These are phyloP conservation scores for Eurosta solidaginis DNA, from an alignment of 1,140 invertebrate genomes.

Conservation along the genomic window DNA sequence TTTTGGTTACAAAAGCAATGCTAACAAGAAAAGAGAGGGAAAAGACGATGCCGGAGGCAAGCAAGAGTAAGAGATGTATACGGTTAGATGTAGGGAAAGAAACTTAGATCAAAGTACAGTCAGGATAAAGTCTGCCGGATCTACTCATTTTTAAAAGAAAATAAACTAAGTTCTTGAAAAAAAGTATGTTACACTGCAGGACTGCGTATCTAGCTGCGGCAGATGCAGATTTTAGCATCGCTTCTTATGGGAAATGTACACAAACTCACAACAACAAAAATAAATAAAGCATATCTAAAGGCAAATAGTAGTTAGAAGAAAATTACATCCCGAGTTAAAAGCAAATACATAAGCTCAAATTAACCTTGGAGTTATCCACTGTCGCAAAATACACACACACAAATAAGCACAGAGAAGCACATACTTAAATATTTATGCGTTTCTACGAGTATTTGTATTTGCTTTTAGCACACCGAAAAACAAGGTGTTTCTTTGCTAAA, in stretches of 20 bases:
- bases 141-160: no score
- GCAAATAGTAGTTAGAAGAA: background rate
- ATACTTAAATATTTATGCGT: slow-evolving; percentile 17
- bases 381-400: background rate
- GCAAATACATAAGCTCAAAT: background rate
- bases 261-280: background rate
- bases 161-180: no score
- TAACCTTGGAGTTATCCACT: background rate
- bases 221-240: no score
- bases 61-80: no score
- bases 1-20: no score
- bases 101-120: no score
- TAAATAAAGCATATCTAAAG: background rate
- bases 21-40: no score
- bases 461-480: slow-evolving; percentile 3
- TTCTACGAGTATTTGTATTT: slow-evolving; percentile 16
- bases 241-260: background rate
- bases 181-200: no score
- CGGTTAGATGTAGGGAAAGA: no score
- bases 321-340: background rate
- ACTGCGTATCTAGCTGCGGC: no score
- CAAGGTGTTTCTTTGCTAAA: slow-evolving; percentile 6
- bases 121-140: no score
- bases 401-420: background rate
- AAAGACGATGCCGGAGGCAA: no score